phyloP scores from a whole-genome alignment of 1,140 invertebrate genomes.

The Cecropterus lyciades region DNA sequence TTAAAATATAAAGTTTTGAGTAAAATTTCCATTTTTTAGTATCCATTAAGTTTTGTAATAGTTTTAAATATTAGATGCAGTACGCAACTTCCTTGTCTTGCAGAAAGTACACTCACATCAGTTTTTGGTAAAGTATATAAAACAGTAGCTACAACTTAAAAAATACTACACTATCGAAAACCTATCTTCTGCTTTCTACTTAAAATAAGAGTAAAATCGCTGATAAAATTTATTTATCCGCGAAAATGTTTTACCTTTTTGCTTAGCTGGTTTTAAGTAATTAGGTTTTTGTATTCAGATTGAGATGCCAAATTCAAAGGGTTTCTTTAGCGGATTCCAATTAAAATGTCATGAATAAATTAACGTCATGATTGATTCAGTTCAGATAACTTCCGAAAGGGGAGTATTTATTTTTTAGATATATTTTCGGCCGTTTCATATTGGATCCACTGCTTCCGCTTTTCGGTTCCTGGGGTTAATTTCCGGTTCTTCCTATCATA shows the following conservation, averaged over 20 bases:
- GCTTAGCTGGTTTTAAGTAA: constrained; percentile 21
- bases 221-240: constrained; percentile 5
- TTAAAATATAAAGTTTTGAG: too few relatives aligned
- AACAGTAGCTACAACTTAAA: too few relatives aligned
- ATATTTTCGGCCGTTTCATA: constrained; percentile 15
- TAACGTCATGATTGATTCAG: constrained; percentile 35
- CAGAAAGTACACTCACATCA: too few relatives aligned
- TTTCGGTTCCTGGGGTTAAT: background rate
- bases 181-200: background rate
- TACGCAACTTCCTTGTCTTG: too few relatives aligned
- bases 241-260: constrained; percentile 3
- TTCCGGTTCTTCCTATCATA: background rate
- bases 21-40: too few relatives aligned
- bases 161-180: too few relatives aligned
- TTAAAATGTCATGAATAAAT: constrained; percentile 38
- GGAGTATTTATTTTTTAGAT: constrained; percentile 5
- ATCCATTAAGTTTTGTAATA: too few relatives aligned
- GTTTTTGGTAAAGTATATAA: too few relatives aligned
- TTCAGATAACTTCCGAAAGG: constrained; percentile 29
- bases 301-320: constrained; percentile 29
- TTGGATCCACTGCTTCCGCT: background rate
- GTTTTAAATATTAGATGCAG: too few relatives aligned
- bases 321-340: constrained; percentile 24
- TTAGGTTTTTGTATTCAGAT: constrained; percentile 25
- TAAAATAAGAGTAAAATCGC: background rate